Base-by-base conservation (phyloP, 2,797 vertebrate genomes). In the Spinus pinus region DNA sequence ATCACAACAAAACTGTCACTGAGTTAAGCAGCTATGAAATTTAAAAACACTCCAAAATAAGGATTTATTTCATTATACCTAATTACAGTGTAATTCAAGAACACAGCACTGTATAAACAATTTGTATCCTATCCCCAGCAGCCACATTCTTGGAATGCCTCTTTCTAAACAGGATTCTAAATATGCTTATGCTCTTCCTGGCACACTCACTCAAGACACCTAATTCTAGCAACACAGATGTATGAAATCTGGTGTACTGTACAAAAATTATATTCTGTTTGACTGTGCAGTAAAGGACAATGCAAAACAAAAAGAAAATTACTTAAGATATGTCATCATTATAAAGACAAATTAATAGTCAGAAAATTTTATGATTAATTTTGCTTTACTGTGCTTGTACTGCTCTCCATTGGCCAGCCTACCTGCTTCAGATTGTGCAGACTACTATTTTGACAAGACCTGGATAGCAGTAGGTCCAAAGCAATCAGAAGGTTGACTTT, bases 401-500 rank as follows among this genome's bases (percentile, higher is more conserved):
- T 90, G 93, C 47, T 97, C 94, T 94, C 90, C 90, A 81, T 86
- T 88, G 97, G 97, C 97, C 98, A 98, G 98, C 97, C 98, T 98
- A 98, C 98, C 98, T 98, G 98, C 98, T 98, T 98, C 98, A 97
- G 98, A 98, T 96, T 96, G 96, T 93, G 97, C 98, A 97, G 98
- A 99, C 98, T 98, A 97, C 98, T 98, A 99, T 99, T 99, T 99
- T 99, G 99, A 99, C 99, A 99, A 98, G 98, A 98, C 97, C 98
- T 98, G 99, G 99, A 99, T 99, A 99, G 99, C 98, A 98, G 98
- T 98, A 98, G 99, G 98, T 99, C 99, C 99, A 99, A 99, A 99
- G 99, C 99, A 99, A 99, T 99, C 99, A 99, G 98, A 98, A 98
- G 98, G 98, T 98, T 99, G 99, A 99, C 99, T 98, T 99, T 99